Evolutionary conservation across 1,140 invertebrate genomes (phyloP).

Genomic region (Lepidurus arcticus): DNA sequence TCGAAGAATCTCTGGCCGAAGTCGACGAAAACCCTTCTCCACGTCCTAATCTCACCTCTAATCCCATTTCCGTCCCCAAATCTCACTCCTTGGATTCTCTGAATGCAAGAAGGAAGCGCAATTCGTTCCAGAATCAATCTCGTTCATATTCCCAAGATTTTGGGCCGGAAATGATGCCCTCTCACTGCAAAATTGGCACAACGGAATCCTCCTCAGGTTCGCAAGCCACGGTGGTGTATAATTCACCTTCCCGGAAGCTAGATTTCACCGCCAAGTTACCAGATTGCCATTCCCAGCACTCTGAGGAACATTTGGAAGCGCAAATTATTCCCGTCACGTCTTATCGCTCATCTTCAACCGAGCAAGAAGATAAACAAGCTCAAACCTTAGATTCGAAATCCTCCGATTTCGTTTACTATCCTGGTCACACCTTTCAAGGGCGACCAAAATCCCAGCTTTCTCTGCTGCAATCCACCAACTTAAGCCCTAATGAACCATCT

Average conservation of each 20-base stretch:
- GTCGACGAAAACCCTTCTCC: not conserved
- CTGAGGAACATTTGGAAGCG: not conserved
- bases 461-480: not conserved
- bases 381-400: not conserved
- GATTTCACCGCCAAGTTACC: not conserved
- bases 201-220: not conserved
- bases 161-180: not conserved
- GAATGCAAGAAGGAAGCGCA: not conserved
- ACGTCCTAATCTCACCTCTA: not conserved
- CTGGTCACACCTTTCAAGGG: not conserved
- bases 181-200: not conserved
- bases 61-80: not conserved
- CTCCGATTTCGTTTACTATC: conserved; percentile 11
- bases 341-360: not conserved
- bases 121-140: not conserved
- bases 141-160: not conserved
- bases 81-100: not conserved
- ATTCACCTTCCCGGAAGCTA: not conserved
- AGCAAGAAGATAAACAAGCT: not conserved
- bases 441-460: not conserved
- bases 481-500: not conserved
- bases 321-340: not conserved
- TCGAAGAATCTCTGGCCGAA: conserved; percentile 17
- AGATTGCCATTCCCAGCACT: not conserved
- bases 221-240: not conserved